A percentile compares a stretch with the other conserved stretches of the same genome.
These are phyloP conservation scores for Lagorchestes hirsutus DNA, from an alignment of 2,797 vertebrate species.

Conservation along the genomic window DNA sequence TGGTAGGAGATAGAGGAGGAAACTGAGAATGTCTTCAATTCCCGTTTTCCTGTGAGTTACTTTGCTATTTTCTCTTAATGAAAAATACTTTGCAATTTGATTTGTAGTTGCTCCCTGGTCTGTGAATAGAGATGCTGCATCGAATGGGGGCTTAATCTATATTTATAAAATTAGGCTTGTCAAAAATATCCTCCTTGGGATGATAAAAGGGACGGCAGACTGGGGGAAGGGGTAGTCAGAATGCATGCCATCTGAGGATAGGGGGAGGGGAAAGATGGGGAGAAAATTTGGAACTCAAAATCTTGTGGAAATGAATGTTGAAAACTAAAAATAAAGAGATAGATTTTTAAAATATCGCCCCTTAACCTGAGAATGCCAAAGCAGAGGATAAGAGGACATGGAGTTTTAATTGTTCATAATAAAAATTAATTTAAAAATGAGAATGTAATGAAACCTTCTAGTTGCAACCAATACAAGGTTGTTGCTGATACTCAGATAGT, in stretches of 20 bases:
- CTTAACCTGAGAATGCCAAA: not conserved
- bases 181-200: not conserved
- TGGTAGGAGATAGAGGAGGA: not conserved
- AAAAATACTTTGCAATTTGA: not conserved
- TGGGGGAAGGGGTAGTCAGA: too few species aligned
- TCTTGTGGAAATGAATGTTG: too few species aligned
- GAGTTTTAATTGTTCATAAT: not conserved
- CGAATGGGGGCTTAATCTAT: not conserved
- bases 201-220: too few species aligned
- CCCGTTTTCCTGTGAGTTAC: not conserved
- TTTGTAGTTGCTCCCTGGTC: not conserved
- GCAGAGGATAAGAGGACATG: not conserved
- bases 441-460: not conserved
- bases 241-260: too few species aligned
- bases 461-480: not conserved
- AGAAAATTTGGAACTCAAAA: too few species aligned
- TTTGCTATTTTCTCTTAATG: not conserved
- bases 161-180: not conserved
- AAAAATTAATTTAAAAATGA: not conserved
- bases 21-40: not conserved
- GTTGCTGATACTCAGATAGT: too few species aligned
- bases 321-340: too few species aligned
- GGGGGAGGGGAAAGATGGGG: too few species aligned
- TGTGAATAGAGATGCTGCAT: not conserved
- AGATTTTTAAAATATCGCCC: too few species aligned